Conservation (phyloP, 2,888 invertebrate species). For the Leistus spinibarbis region DNA sequence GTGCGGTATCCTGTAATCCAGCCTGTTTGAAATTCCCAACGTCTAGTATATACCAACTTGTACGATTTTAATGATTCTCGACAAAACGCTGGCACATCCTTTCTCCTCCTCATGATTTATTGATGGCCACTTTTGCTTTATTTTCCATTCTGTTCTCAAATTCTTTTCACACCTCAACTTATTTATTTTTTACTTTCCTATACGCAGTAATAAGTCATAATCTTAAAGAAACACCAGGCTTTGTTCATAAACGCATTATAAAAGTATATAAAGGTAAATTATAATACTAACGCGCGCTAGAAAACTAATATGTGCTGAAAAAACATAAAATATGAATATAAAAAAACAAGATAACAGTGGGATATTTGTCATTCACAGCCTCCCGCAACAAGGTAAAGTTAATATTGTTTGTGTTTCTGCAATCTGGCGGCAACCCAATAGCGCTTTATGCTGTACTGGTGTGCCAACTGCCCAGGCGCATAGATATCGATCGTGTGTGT, state of each 20-base stretch:
- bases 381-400: constrained; percentile 13
- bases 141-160: not conserved
- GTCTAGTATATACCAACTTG: not conserved
- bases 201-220: not conserved
- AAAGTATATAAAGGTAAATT: no score
- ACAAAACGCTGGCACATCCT: not conserved
- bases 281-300: not conserved
- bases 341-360: not conserved
- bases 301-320: not conserved
- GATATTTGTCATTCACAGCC: constrained; percentile 18
- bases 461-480: constrained; percentile 1
- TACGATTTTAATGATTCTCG: not conserved
- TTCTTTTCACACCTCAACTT: not conserved
- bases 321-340: not conserved
- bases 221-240: not conserved
- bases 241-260: no score
- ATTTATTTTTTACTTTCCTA: not conserved
- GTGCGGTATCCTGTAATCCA: not conserved
- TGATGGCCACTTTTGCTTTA: not conserved
- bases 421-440: constrained; percentile 30
- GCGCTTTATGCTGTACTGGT: not conserved
- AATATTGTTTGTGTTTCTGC: constrained; percentile 26
- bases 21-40: not conserved
- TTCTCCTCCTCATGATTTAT: not conserved
- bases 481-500: constrained; percentile 25